These are phyloP conservation scores for Aythya fuligula DNA, from an alignment of 2,797 vertebrate species.

Conservation along the genomic window DNA sequence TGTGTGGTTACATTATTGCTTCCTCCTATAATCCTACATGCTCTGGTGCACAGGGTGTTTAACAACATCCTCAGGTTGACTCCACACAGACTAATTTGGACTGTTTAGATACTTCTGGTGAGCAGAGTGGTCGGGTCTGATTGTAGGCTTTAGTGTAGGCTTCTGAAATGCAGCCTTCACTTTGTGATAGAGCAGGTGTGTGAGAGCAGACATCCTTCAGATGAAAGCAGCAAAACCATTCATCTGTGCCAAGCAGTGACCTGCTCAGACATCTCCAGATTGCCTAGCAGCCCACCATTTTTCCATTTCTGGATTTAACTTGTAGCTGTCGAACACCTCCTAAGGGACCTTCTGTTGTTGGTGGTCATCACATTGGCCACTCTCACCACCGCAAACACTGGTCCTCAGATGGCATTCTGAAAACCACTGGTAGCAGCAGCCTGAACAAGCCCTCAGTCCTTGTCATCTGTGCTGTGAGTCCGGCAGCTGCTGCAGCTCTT, in stretches of 20 bases:
- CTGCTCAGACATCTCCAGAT: neutral
- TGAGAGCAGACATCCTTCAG: neutral
- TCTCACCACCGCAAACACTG: neutral
- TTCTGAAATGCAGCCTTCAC: neutral
- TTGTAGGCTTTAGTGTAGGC: neutral
- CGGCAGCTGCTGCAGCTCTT: neutral
- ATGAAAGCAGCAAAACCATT: neutral
- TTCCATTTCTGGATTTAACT: neutral
- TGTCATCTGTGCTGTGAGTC: fast-evolving
- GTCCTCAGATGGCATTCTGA: neutral
- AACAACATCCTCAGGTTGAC: neutral
- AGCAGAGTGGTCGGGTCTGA: neutral
- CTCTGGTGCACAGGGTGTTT: neutral
- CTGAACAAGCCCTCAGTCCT: neutral
- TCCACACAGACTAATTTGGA: neutral
- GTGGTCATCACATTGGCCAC: neutral
- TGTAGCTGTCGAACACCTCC: neutral
- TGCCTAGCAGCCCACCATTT: neutral
- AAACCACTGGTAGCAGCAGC: neutral
- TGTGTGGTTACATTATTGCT: constrained; percentile 42
- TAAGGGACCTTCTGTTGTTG: neutral
- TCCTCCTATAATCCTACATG: constrained; percentile 3
- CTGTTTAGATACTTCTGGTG: neutral
- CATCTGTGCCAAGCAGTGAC: neutral
- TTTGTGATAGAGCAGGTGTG: neutral